Base-by-base conservation (phyloP, 2,797 vertebrate genomes). In the Carcharodon carcharias region DNA sequence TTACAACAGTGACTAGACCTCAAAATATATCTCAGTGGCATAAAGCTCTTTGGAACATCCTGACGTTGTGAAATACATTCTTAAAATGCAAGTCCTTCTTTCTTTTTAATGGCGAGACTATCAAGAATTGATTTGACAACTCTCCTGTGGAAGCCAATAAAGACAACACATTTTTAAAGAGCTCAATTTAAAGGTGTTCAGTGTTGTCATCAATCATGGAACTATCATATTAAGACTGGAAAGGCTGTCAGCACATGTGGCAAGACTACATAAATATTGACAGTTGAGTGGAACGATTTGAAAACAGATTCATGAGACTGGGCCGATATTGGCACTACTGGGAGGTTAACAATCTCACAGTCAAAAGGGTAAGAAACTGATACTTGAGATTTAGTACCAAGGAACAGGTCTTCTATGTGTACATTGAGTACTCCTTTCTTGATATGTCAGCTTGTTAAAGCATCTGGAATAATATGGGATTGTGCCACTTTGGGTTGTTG, bases 401-500 rank as follows among this genome's bases (percentile, higher is more conserved):
- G 69, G 16, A 73, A 31, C 69, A 95, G 26, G 50, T 35, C 50
- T 54, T 31, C 50, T 77, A 8, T 92, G 50, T 11, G 28, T 35
- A 50, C 69, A 73, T 21, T 77, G 69, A 95, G 35, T 73, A 77
- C 67, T 95, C 69, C 31, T 56, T 54, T 95, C 31, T 50, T 26
- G 45, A 8, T 56, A 5, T 54, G 50, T 77, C 69, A 73, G 50
- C 50, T 95, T 56, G 69, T 71, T 95, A 21, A 73, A 77, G 56
- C 94, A 95, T 95, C 94, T 95, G 94, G 31, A 95, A 95, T 95
- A 58, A 77, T 56, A 95, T 35, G 50, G 94, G 69, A 77, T 58
- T 77, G 69, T 71, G 69, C 94, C 94, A 95, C 35, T 71, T 31
- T 95, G 40, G 54, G 28, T 12, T 54, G 28, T 50, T 54, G 45